A percentile compares a stretch with the other conserved stretches of the same genome.
Conservation (phyloP, 2,797 vertebrate species). For the Phoebastria nigripes region DNA sequence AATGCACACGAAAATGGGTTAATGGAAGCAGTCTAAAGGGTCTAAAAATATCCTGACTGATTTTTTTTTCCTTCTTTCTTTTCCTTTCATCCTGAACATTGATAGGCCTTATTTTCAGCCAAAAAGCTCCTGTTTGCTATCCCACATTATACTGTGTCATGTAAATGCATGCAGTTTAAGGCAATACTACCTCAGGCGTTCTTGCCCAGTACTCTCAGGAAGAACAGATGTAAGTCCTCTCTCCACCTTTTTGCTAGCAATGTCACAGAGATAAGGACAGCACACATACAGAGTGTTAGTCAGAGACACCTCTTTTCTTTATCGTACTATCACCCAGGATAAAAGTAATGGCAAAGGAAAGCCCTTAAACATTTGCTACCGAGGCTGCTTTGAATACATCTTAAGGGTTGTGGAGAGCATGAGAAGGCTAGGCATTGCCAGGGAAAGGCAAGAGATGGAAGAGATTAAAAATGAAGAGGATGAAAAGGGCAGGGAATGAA, state of each 20-base stretch:
- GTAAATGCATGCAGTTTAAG: neutral
- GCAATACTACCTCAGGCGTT: neutral
- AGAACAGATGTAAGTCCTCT: neutral
- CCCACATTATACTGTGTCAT: neutral
- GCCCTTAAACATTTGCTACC: neutral
- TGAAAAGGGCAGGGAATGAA: neutral
- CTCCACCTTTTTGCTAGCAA: neutral
- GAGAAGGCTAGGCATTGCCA: neutral
- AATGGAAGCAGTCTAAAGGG: neutral
- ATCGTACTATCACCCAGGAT: neutral
- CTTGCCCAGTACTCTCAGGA: neutral
- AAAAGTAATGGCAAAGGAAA: neutral
- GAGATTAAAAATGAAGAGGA: neutral
- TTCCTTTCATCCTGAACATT: neutral
- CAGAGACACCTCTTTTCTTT: neutral
- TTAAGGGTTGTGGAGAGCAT: neutral
- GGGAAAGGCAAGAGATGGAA: neutral
- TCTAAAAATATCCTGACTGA: neutral
- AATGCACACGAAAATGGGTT: neutral
- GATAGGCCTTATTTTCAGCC: neutral
- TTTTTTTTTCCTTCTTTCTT: neutral
- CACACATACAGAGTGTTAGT: neutral
- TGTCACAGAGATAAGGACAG: neutral
- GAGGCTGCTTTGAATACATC: neutral
- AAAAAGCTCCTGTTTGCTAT: neutral